phyloP scores from a whole-genome alignment of 2,113 vertebrate species.

The Dendropsophus ebraccatus region DNA sequence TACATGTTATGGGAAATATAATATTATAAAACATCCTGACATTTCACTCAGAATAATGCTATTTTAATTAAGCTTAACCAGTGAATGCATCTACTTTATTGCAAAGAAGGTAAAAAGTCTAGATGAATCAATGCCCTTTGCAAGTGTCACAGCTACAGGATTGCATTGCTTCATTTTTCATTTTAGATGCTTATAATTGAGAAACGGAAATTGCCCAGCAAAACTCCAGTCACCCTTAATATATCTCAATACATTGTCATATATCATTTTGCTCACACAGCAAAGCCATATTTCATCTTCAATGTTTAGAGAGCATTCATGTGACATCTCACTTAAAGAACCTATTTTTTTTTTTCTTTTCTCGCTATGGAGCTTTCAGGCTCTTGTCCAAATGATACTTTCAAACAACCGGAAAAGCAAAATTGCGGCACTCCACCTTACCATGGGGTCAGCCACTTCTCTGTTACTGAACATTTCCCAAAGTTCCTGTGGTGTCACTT shows the following conservation, averaged over 20 bases:
- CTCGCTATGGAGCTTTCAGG: neutral
- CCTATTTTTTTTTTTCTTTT: neutral
- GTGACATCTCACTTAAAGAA: conserved; percentile 48
- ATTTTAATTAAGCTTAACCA: conserved; percentile 47
- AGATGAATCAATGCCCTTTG: conserved; percentile 45
- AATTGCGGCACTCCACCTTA: neutral
- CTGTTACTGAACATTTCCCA: neutral
- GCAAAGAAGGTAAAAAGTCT: conserved; percentile 31
- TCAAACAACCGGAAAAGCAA: conserved; percentile 30
- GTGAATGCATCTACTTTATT: conserved; percentile 14
- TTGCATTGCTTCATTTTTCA: conserved; percentile 52
- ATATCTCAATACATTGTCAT: conserved; percentile 57
- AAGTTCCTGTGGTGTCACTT: conserved; percentile 2
- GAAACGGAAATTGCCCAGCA: conserved; percentile 56
- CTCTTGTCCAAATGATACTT: conserved; percentile 24
- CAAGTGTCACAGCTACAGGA: conserved; percentile 17
- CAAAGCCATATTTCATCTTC: conserved; percentile 52
- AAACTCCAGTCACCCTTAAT: conserved; percentile 56
- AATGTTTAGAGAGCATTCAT: conserved; percentile 40
- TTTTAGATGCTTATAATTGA: conserved; percentile 54
- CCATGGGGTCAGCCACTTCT: neutral
- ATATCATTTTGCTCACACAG: conserved; percentile 48
- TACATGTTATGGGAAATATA: conserved; percentile 30
- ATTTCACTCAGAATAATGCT: conserved; percentile 38
- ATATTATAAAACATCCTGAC: conserved; percentile 35